Base-by-base conservation (phyloP, 2,888 invertebrate genomes). In the Ernsta delagoae region DNA sequence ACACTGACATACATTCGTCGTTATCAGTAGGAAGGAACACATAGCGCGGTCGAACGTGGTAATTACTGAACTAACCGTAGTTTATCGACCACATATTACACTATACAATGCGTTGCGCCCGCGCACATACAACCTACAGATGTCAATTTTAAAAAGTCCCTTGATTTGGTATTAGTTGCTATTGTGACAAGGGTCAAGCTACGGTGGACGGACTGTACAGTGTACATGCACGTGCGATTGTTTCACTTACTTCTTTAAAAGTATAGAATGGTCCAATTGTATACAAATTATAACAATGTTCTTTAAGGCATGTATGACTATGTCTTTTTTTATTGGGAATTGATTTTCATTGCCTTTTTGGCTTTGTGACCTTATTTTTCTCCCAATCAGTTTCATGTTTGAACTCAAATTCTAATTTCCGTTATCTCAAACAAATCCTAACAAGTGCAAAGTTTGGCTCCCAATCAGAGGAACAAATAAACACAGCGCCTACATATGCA, bases 201-300 rank as follows among this genome's bases (percentile, higher is more conserved):
- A 31, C 3, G 31, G 31, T 31, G 31, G 31, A 31, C 31, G n/a
- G 11, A 36, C 36, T 16, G 1, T 16, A 16, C 16, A 16, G 12
- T 16, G 1, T 16, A 16, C 16, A 16, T 64, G n/a, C 24, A 36
- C 36, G 59, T 70, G 66, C 70, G 70, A 72, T 74, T 72, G 64
- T 54, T 45, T 5, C 5, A 24, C 57, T 45, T 36, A 56, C 12
- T 66, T 72, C 45, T n/a, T 45, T 5, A 70, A 70, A 65, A 57
- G 66, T 43, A 50, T 4, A 7, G 54, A 31, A 9, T 34, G 11
- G 31, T n/a, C 5, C 34, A 5, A 59, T 65, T 65, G 65, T 59
- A 41, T 59, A 59, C 50, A 65, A 59, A 59, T 65, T 48, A 39
- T 16, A 3, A 39, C 16, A 8, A 57, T 12, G 6, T 59, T 59